A percentile compares a stretch with the other conserved stretches of the same genome.
Conservation (phyloP, 2,888 invertebrate genomes). For the Stictocephala bisonia region DNA sequence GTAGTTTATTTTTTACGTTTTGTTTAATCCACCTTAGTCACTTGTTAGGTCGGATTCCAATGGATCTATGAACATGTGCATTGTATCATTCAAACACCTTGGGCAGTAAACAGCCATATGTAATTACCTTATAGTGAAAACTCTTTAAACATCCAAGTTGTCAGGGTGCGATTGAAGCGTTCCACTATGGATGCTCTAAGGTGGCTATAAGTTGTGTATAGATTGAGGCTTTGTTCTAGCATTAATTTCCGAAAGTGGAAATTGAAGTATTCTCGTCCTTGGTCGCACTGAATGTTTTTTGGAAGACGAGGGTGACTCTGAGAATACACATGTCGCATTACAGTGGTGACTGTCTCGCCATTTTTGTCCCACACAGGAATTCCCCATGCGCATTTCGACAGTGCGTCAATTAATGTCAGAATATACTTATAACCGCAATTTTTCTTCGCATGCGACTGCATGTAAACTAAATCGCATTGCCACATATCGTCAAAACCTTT, state of each 20-base stretch:
- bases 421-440: constrained; percentile 45
- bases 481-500: too few species aligned
- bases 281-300: constrained; percentile 57
- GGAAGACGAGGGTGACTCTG: constrained; percentile 35
- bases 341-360: constrained; percentile 16
- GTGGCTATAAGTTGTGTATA: constrained; percentile 52
- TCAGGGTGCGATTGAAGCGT: constrained; percentile 58
- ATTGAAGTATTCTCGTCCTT: constrained; percentile 61
- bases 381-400: constrained; percentile 32
- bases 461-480: too few species aligned
- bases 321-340: neutral
- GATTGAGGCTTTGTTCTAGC: constrained; percentile 53
- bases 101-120: constrained; percentile 58
- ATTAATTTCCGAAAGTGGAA: constrained; percentile 57
- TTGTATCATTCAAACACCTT: constrained; percentile 60
- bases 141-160: constrained; percentile 52
- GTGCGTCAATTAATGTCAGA: constrained; percentile 36
- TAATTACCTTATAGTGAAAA: constrained; percentile 38
- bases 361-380: constrained; percentile 32
- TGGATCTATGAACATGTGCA: constrained; percentile 61
- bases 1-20: too few species aligned
- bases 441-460: too few species aligned
- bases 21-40: too few species aligned
- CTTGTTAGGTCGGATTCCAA: constrained; percentile 61
- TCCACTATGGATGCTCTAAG: constrained; percentile 61